Conservation (phyloP, 2,888 invertebrate species). For the Arenicola marina region DNA sequence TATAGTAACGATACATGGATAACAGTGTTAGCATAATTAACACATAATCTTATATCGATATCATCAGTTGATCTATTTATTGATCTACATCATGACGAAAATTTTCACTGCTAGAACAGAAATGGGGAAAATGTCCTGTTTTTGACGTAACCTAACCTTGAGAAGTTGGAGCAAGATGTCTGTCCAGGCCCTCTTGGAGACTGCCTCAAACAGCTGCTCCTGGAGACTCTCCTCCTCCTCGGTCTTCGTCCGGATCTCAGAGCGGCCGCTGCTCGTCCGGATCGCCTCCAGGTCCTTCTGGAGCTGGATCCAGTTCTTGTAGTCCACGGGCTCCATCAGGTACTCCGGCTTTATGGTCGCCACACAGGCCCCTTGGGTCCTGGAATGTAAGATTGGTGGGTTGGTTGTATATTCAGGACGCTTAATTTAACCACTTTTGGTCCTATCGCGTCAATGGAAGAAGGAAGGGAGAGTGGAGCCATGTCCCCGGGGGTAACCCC, state of each 20-base stretch:
- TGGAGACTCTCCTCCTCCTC: conserved; percentile 50
- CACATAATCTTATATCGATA: too few relatives aligned
- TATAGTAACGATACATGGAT: too few relatives aligned
- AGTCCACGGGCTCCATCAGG: conserved; percentile 58
- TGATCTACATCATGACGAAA: too few relatives aligned
- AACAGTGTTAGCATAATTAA: too few relatives aligned
- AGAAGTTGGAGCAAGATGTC: conserved; percentile 58
- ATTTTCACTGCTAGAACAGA: too few relatives aligned
- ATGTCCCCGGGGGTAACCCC: too few relatives aligned
- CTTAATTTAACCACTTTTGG: too few relatives aligned
- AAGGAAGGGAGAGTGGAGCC: too few relatives aligned
- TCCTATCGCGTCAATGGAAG: too few relatives aligned
- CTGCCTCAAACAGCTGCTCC: conserved; percentile 58
- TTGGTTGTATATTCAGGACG: too few relatives aligned
- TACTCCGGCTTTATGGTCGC: conserved; percentile 59
- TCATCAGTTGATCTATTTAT: too few relatives aligned
- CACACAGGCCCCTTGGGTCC: conserved; percentile 59
- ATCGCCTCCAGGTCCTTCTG: conserved; percentile 36
- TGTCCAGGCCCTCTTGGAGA: conserved; percentile 60
- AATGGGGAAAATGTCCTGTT: background rate
- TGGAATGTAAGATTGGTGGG: too few relatives aligned
- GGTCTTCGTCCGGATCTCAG: conserved; percentile 24
- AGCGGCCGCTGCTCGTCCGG: conserved; percentile 6
- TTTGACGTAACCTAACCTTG: conserved; percentile 47
- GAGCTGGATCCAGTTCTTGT: conserved; percentile 54